These are phyloP conservation scores for Polypedilum pembai DNA, from an alignment of 1,140 invertebrate species.

Conservation along the genomic window DNA sequence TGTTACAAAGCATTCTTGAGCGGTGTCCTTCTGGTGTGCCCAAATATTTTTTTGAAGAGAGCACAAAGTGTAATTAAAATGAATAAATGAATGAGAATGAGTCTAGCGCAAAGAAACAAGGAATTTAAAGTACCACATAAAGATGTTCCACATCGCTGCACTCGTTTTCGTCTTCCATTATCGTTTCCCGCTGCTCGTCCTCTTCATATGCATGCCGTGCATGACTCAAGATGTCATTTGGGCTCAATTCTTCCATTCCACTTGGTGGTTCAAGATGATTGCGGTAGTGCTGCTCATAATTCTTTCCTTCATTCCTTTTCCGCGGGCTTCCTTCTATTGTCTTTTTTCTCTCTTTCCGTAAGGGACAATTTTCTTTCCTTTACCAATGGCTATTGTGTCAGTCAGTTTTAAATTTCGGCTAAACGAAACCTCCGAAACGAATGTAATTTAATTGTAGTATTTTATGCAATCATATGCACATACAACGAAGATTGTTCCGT, in stretches of 20 bases:
- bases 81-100: not conserved
- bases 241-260: not conserved
- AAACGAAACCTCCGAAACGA: slow-evolving; percentile 22
- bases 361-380: not conserved
- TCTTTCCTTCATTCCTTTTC: not conserved
- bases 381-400: not conserved
- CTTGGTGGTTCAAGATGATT: slow-evolving; percentile 25
- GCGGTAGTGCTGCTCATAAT: slow-evolving; percentile 15
- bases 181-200: slow-evolving; percentile 21
- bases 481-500: not conserved
- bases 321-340: slow-evolving; percentile 27
- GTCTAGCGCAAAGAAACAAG: not conserved
- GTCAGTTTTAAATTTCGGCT: not conserved
- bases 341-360: not conserved
- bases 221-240: slow-evolving; percentile 25
- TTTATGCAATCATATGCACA: slow-evolving; percentile 3
- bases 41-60: not conserved
- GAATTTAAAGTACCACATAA: not conserved
- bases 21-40: not conserved
- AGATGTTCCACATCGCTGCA: slow-evolving; percentile 1
- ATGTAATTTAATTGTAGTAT: slow-evolving; percentile 27
- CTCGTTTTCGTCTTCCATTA: not conserved
- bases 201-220: slow-evolving; percentile 2
- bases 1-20: not conserved
- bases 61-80: slow-evolving; percentile 25